Conservation (phyloP, 1,140 invertebrate genomes). For the Hyposmocoma kahamanoa region DNA sequence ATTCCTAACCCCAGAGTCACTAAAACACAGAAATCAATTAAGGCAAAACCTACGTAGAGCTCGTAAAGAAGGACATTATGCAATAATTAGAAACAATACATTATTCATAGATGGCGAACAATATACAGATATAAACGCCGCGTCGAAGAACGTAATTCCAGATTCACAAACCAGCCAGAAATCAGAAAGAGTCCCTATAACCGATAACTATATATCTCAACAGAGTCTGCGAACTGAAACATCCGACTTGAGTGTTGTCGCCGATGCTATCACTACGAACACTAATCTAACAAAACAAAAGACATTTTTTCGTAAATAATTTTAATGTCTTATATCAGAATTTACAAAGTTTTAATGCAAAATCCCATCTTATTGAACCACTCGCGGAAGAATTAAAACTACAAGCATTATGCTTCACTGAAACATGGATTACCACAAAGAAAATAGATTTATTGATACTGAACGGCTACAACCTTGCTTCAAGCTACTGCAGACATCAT, state of each 20-base stretch:
- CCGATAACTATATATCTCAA: not conserved
- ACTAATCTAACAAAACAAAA: too few species aligned
- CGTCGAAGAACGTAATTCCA: not conserved
- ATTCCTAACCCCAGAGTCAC: not conserved
- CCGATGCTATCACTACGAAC: too few species aligned
- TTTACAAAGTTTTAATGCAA: slow-evolving; percentile 2
- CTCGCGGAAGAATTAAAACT: not conserved
- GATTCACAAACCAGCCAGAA: not conserved
- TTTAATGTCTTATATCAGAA: slow-evolving; percentile 1
- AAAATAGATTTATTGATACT: not conserved
- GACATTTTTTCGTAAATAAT: not conserved
- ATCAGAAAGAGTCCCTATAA: not conserved
- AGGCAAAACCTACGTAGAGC: not conserved
- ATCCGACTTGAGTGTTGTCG: too few species aligned
- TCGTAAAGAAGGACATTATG: not conserved
- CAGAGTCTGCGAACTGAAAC: not conserved
- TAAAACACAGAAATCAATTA: not conserved
- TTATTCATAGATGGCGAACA: not conserved
- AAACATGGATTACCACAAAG: not conserved
- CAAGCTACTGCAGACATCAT: not conserved
- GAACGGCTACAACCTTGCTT: not conserved
- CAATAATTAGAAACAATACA: slow-evolving; percentile 1
- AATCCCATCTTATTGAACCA: too few species aligned
- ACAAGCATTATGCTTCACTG: not conserved
- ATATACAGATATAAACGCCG: not conserved